Base-by-base conservation (phyloP, 2,888 invertebrate genomes). In the Amiota minor region DNA sequence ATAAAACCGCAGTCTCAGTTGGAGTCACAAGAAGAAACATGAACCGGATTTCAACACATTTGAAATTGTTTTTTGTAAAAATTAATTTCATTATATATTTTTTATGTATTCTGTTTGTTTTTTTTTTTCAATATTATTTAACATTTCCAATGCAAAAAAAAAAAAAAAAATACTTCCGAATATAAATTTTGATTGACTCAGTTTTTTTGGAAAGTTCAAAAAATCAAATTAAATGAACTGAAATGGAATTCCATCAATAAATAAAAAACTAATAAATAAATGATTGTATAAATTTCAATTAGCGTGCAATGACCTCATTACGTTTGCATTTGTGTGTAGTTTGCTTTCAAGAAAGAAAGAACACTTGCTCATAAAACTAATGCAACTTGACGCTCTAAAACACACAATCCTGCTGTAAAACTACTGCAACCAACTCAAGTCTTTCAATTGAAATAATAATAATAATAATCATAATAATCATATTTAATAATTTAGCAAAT, bases 1-100 rank as follows among this genome's bases (percentile, higher is more conserved):
- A 23, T 23, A 23, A 1, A 23, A 23, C 23, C 23, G 1, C 35
- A 35, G 35, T 4, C 35, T 3, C 35, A 35, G 35, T 35, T 35
- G 35, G 6, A 35, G 35, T 35, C 35, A 6, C 35, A 35, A 35
- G 62, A 23, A 23, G 53, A 68, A 68, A 68, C 67, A 59, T 70
- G 65, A 73, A 70, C 73, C 73, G 70, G 70, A 70, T 73, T 73
- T 70, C 70, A 56, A 70, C 70, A 73, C 59, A 46, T 64, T 64
- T 64, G 45, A 18, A 18, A 67, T 67, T n/a, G n/a, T n/a, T 64
- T 67, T 67, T n/a, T 62, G 45, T 45, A 62, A 45, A 62, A 62
- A 62, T 62, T 62, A 62, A 62, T 35, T 62, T 61, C 12, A 16
- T 65, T 47, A 11, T 47, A 18, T 65, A 14, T 49, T 65, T 12